A percentile compares a stretch with the other conserved stretches of the same genome.
Conservation (phyloP, 2,888 invertebrate genomes). For the Drepanosiphum platanoidis region DNA sequence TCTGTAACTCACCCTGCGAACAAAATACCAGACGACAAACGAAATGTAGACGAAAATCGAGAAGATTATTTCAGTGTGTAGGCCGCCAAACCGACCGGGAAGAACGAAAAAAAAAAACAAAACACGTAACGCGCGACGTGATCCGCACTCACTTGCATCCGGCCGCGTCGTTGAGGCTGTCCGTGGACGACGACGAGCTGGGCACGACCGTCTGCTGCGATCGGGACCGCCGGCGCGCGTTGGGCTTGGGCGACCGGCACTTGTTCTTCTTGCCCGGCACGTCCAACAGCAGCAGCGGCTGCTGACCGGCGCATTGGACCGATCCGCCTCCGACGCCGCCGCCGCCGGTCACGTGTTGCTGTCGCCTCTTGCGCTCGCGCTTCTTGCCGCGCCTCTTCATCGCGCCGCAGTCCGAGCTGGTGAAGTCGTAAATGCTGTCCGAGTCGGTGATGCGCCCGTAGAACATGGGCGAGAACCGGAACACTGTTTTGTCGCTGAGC, state of each 20-base stretch:
- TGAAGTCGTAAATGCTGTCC: conserved; percentile 79
- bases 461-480: conserved; percentile 78
- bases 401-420: conserved; percentile 76
- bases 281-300: conserved; percentile 70
- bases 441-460: conserved; percentile 80
- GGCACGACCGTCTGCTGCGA: conserved; percentile 70
- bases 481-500: conserved; percentile 77
- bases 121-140: too few species aligned
- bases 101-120: neutral
- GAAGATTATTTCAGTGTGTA: too few species aligned
- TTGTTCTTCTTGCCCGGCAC: conserved; percentile 69
- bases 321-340: conserved; percentile 73
- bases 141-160: conserved; percentile 18
- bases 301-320: conserved; percentile 65
- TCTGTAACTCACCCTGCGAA: conserved; percentile 18
- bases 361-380: conserved; percentile 66
- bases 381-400: conserved; percentile 66
- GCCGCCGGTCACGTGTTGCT: conserved; percentile 68
- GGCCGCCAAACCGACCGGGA: neutral
- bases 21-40: neutral
- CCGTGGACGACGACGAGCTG: conserved; percentile 72
- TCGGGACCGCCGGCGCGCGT: conserved; percentile 72
- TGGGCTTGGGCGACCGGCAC: conserved; percentile 69
- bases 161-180: conserved; percentile 69
- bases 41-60: neutral